Evolutionary conservation across 2,888 invertebrate genomes (phyloP).

Genomic region (Embidobia sp.): DNA sequence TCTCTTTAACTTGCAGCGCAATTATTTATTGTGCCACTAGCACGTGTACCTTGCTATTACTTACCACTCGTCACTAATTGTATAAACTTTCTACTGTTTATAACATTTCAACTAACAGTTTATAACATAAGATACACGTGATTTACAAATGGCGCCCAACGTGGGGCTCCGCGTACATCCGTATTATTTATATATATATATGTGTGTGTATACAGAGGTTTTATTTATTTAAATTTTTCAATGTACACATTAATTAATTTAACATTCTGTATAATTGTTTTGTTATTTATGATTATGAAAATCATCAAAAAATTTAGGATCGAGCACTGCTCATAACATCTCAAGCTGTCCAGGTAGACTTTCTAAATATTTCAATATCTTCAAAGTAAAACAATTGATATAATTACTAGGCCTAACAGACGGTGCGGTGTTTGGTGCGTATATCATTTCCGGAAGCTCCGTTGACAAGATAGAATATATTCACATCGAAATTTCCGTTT

Average conservation of each 20-base stretch:
- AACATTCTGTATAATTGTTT: slow-evolving; percentile 12
- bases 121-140: slow-evolving; percentile 19
- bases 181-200: slow-evolving; percentile 1
- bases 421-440: slow-evolving; percentile 72
- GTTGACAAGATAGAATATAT: slow-evolving; percentile 28
- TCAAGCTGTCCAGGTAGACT: slow-evolving; percentile 77
- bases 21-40: neutral
- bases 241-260: too few species aligned
- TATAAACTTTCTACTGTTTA: slow-evolving; percentile 6
- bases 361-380: slow-evolving; percentile 76
- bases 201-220: slow-evolving; percentile 7
- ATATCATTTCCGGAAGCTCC: slow-evolving; percentile 60
- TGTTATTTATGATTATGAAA: slow-evolving; percentile 13
- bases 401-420: slow-evolving; percentile 80
- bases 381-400: slow-evolving; percentile 67
- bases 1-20: too few species aligned
- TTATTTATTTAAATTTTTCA: neutral
- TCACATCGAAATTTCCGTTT: too few species aligned
- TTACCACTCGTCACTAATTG: too few species aligned
- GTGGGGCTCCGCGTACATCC: too few species aligned
- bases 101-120: slow-evolving; percentile 13
- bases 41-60: slow-evolving; percentile 19
- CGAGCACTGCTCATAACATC: slow-evolving; percentile 66
- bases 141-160: too few species aligned
- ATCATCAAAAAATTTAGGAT: slow-evolving; percentile 40